Evolutionary conservation across 2,113 vertebrate species (phyloP), one percentile per base, ranked within the genome.

Genomic region (Hoplias malabaricus): DNA sequence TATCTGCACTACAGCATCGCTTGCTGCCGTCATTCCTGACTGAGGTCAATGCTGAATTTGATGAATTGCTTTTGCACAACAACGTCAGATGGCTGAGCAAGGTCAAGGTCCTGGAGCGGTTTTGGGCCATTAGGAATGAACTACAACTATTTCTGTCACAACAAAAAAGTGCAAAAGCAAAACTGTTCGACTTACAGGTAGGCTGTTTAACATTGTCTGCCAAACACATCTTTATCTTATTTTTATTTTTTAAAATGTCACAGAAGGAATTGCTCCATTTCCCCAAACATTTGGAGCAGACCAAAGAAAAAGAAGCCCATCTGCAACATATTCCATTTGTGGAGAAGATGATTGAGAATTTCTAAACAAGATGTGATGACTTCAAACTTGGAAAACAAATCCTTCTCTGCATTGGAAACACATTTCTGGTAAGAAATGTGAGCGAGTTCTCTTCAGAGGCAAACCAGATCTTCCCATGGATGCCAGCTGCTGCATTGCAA

Each of bases 381-480:
- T 66, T 75, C 46, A 48, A 19, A 43, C 73, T 66, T n/a, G 46
- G 43, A 53, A 66, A 75, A 66, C 23, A 67, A 23, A 31, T 70
- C 48, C 48, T 54, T 10, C 68, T 46, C n/a, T n/a, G n/a, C n/a
- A n/a, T n/a, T n/a, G n/a, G n/a, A n/a, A n/a, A n/a, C n/a, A n/a
- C n/a, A n/a, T 75, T 75, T 66, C 74, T 77, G 29, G 63, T 77
- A 48, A 69, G 66, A 68, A 68, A 62, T 73, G 62, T 73, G 50
- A 67, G 38, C 40, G 53, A 68, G 40, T 78, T 75, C 23, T 76
- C 79, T 61, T 43, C 3, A 46, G 68, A 69, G 59, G 59, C 73
- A 29, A 25, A 43, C 16, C 38, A 69, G 9, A 36, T 57, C 63
- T 79, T 57, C 40, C 48, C 65, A 75, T 81, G 65, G 75, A 71